A percentile compares a stretch with the other conserved stretches of the same genome.
Evolutionary conservation across 2,797 vertebrate species (phyloP).

Genomic region (Ptychadena robeensis): DNA sequence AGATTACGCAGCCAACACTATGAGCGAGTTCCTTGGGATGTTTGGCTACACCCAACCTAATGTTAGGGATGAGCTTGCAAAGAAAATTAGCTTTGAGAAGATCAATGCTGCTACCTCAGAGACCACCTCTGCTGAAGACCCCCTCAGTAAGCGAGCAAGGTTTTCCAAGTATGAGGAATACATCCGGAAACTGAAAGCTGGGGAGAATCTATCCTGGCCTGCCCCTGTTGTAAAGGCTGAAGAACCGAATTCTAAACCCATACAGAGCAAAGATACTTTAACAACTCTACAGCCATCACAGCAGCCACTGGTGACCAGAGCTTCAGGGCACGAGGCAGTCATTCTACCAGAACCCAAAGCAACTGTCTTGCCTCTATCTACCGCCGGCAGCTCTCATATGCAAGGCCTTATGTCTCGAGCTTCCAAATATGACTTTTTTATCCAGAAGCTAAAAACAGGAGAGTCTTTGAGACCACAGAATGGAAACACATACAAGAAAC

Average conservation of each 20-base stretch:
- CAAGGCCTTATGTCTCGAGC: conserved; percentile 88
- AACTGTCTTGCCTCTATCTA: conserved; percentile 80
- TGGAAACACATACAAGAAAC: conserved; percentile 91
- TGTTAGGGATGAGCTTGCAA: conserved; percentile 92
- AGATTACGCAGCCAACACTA: conserved; percentile 97
- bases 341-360: conserved; percentile 90
- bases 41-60: conserved; percentile 97
- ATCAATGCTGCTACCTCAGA: conserved; percentile 90
- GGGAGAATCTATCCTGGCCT: conserved; percentile 91
- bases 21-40: conserved; percentile 98
- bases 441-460: conserved; percentile 95
- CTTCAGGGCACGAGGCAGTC: conserved; percentile 76
- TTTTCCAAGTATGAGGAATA: conserved; percentile 99
- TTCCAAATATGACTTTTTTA: conserved; percentile 98
- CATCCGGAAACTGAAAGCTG: conserved; percentile 95
- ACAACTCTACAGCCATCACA: conserved; percentile 71
- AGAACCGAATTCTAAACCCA: conserved; percentile 82
- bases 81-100: conserved; percentile 97
- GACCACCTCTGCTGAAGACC: conserved; percentile 77
- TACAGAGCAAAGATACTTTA: conserved; percentile 79
- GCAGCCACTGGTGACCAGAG: conserved; percentile 68
- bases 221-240: conserved; percentile 84
- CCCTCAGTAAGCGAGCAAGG: conserved; percentile 86
- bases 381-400: conserved; percentile 84
- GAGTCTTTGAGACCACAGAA: conserved; percentile 93